Base-by-base conservation (phyloP, 1,140 invertebrate species). In the Vanessa atalanta region DNA sequence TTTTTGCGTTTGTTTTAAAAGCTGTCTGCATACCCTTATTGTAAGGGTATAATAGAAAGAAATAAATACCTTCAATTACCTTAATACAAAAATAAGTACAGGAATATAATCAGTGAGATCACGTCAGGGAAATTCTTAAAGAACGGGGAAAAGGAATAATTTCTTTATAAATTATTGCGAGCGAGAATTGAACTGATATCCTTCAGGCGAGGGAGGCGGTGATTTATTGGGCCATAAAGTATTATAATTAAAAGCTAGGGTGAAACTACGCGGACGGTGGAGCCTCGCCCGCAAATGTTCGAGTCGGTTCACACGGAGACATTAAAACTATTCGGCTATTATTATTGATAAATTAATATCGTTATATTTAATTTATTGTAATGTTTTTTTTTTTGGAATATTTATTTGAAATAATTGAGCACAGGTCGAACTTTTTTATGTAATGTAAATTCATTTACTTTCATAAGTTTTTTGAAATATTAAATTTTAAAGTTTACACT, bases 161-260 rank as follows among this genome's bases (percentile, higher is more conserved):
- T 90, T 89, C 87, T 89, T 89, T 86, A 86, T 90, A 89, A 89
- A 88, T 87, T 87, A 90, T 89, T 84, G 84, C 85, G 73, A 74
- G 67, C 79, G 86, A 87, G 89, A 91, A 91, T 92, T 88, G 89
- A 92, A 90, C 86, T 87, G 87, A 85, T 90, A 90, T 90, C 88
- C 68, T 70, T 70, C 53, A 80, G 83, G 84, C 83, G 83, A 76
- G 86, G 78, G 75, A 79, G 78, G 73, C 83, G 75, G 88, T 93
- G 92, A 93, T 93, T 93, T 93, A 93, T 93, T 89, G 91, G 91
- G 86, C 89, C 91, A 93, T 93, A 93, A 93, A 93, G 91, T 93
- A 93, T 93, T 93, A 93, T 93, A 93, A 93, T 93, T 93, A 93
- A 93, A 93, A 93, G 92, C 91, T 88, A 86, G 85, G 89, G 86